phyloP scores from a whole-genome alignment of 2,113 vertebrate genomes.

The Melanostigma gelatinosum region DNA sequence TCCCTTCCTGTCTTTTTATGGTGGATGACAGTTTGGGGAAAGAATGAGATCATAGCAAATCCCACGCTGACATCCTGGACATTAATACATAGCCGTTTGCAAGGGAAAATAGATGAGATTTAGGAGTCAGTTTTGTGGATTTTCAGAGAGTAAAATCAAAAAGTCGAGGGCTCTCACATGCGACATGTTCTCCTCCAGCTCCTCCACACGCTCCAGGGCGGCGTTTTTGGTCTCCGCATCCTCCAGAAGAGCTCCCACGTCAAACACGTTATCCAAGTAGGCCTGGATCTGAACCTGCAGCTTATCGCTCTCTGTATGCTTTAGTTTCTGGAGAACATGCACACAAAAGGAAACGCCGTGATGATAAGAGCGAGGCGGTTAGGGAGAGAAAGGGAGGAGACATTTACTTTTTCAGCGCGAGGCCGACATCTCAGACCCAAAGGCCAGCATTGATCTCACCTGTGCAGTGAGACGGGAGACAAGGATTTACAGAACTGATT shows the following conservation, averaged over 20 bases:
- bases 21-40: conserved; percentile 9
- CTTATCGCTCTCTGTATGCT: conserved; percentile 97
- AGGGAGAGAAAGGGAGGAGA: not conserved
- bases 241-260: conserved; percentile 93
- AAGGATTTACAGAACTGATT: conserved; percentile 20
- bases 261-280: conserved; percentile 96
- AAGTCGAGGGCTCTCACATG: conserved; percentile 82
- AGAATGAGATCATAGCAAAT: conserved; percentile 7
- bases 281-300: conserved; percentile 98
- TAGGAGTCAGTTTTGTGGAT: not conserved
- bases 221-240: conserved; percentile 97
- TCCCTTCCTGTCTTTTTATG: not conserved
- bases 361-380: not conserved
- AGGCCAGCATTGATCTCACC: conserved; percentile 15
- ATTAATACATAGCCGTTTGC: not conserved
- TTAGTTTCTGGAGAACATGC: conserved; percentile 86
- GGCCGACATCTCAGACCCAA: not conserved
- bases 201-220: conserved; percentile 96
- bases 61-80: not conserved
- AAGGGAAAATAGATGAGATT: not conserved
- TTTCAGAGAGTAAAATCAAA: not conserved
- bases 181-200: conserved; percentile 96
- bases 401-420: conserved; percentile 11
- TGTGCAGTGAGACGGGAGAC: conserved; percentile 1
- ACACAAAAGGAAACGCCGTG: not conserved